Conservation (phyloP, 2,113 vertebrate genomes). For the Hiodon alosoides region DNA sequence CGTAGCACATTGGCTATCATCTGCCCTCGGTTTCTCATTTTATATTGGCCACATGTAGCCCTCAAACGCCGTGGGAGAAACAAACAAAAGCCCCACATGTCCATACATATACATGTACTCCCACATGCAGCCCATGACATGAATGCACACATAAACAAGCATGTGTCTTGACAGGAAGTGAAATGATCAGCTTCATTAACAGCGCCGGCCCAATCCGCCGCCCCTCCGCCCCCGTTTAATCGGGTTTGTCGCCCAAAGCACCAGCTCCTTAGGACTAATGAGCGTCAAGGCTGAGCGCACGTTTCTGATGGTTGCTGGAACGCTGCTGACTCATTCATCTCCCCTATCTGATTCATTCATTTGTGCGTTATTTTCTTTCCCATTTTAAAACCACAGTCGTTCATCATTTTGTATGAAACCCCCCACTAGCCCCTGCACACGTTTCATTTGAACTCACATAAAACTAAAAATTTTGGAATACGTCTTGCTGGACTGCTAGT, state of each 20-base stretch:
- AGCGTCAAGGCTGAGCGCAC: conserved; percentile 35
- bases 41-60: no score
- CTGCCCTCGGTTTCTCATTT: no score
- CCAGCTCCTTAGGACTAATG: conserved; percentile 48
- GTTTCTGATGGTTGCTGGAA: conserved; percentile 39
- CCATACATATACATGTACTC: neutral
- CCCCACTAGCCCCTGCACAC: no score
- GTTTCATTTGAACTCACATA: no score
- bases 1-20: no score
- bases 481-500: no score
- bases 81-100: no score
- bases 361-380: conserved; percentile 10
- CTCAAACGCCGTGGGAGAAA: no score
- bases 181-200: conserved; percentile 24
- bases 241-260: conserved; percentile 43
- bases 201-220: conserved; percentile 5
- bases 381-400: conserved; percentile 28
- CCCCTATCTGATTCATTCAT: conserved; percentile 47
- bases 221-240: conserved; percentile 33
- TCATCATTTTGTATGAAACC: conserved; percentile 18
- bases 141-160: conserved; percentile 2
- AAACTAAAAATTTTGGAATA: no score
- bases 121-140: no score
- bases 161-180: neutral
- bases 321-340: conserved; percentile 22